A percentile compares a stretch with the other conserved stretches of the same genome.
phyloP scores from a whole-genome alignment of 1,140 invertebrate species.

The Charaxes varanes region DNA sequence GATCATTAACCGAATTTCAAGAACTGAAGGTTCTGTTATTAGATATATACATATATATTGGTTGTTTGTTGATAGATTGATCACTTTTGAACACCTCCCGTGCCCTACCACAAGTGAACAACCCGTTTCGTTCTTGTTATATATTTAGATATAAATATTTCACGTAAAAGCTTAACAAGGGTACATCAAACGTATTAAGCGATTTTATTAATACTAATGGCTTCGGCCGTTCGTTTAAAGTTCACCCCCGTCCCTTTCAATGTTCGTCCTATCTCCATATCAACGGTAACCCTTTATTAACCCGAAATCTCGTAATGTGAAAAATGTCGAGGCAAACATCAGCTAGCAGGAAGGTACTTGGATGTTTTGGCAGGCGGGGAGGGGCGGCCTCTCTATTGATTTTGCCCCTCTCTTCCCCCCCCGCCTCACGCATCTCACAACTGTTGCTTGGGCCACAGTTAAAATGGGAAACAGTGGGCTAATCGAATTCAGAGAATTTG shows the following conservation, averaged over 20 bases:
- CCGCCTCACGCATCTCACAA: constrained; percentile 48
- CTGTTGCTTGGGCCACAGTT: constrained; percentile 46
- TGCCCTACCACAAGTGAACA: no score
- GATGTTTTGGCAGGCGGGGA: constrained; percentile 40
- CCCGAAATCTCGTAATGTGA: constrained; percentile 30
- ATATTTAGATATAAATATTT: no score
- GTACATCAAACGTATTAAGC: no score
- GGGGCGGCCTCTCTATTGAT: constrained; percentile 44
- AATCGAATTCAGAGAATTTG: no score
- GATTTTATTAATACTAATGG: no score
- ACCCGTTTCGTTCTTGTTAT: no score
- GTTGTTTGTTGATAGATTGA: no score
- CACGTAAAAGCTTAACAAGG: no score
- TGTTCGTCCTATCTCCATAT: constrained; percentile 7
- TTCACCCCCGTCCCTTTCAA: constrained; percentile 2
- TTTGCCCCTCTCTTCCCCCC: constrained; percentile 34
- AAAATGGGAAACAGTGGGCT: constrained; percentile 8
- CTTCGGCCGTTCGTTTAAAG: not conserved
- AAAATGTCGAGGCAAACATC: constrained; percentile 36
- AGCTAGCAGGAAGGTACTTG: constrained; percentile 20
- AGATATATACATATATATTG: no score
- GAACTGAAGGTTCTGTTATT: no score
- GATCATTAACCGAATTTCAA: no score
- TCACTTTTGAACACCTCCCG: no score
- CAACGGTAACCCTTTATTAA: constrained; percentile 22